Evolutionary conservation across 2,797 vertebrate species (phyloP).

Genomic region (Aeoliscus strigatus): DNA sequence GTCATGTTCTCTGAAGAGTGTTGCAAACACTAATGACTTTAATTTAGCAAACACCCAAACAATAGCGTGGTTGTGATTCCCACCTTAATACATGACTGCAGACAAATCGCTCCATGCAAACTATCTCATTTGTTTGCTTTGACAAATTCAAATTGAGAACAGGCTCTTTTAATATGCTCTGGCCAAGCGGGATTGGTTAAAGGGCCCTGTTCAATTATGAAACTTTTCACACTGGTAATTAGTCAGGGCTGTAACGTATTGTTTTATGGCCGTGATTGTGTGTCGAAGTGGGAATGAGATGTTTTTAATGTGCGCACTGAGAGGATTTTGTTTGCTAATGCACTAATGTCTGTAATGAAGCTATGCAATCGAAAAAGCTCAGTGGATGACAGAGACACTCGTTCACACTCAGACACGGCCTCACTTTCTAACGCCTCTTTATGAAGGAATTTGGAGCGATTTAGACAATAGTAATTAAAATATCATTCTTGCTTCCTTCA

Average conservation of each 20-base stretch:
- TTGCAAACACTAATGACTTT: constrained; percentile 40
- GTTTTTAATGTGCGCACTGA: constrained; percentile 67
- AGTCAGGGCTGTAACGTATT: constrained; percentile 63
- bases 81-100: constrained; percentile 63
- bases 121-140: constrained; percentile 65
- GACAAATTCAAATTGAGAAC: constrained; percentile 60
- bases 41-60: constrained; percentile 53
- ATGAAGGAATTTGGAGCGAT: too few species aligned
- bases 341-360: constrained; percentile 64
- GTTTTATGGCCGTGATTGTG: constrained; percentile 61
- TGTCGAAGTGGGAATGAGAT: constrained; percentile 53
- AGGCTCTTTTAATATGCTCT: constrained; percentile 45
- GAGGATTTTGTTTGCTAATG: constrained; percentile 64
- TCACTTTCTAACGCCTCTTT: too few species aligned
- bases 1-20: constrained; percentile 25
- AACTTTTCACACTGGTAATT: constrained; percentile 69
- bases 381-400: constrained; percentile 37
- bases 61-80: constrained; percentile 40
- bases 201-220: constrained; percentile 64
- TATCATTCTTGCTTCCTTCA: too few species aligned
- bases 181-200: constrained; percentile 53
- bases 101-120: constrained; percentile 49
- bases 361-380: constrained; percentile 46
- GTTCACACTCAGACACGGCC: not conserved
- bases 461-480: too few species aligned